Conservation (phyloP, 1,140 invertebrate species). For the Leptinotarsa undecemlineata region DNA sequence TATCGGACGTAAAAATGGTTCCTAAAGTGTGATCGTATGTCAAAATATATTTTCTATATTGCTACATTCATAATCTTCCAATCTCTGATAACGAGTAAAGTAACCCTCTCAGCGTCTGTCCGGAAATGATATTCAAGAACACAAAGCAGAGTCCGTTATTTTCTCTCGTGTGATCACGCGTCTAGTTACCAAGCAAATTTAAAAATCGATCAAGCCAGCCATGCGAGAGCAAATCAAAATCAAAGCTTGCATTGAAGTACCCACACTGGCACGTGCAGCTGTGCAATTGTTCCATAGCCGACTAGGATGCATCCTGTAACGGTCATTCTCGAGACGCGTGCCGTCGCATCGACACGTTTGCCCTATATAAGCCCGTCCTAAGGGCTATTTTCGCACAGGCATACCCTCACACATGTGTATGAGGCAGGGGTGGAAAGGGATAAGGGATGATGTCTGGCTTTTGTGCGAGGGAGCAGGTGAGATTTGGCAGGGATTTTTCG, state of each 20-base stretch:
- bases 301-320: conserved; percentile 43
- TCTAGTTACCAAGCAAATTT: conserved; percentile 1
- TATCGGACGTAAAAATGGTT: too few species aligned
- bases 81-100: too few species aligned
- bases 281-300: conserved; percentile 40
- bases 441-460: conserved; percentile 35
- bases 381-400: conserved; percentile 28
- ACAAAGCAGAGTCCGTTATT: neutral
- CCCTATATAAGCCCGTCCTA: conserved; percentile 12
- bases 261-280: conserved; percentile 40
- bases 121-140: too few species aligned
- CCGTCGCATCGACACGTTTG: conserved; percentile 25
- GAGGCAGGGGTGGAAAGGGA: conserved; percentile 33
- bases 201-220: conserved; percentile 15
- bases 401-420: conserved; percentile 36
- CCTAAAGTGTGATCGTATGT: too few species aligned
- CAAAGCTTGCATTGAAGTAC: conserved; percentile 12
- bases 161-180: neutral
- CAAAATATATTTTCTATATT: too few species aligned
- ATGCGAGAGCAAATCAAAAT: conserved; percentile 13
- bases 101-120: too few species aligned
- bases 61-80: too few species aligned
- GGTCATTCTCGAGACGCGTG: conserved; percentile 42
- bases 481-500: conserved; percentile 33
- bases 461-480: conserved; percentile 37